Conservation (phyloP, 2,888 invertebrate species). For the Candidula unifasciata region DNA sequence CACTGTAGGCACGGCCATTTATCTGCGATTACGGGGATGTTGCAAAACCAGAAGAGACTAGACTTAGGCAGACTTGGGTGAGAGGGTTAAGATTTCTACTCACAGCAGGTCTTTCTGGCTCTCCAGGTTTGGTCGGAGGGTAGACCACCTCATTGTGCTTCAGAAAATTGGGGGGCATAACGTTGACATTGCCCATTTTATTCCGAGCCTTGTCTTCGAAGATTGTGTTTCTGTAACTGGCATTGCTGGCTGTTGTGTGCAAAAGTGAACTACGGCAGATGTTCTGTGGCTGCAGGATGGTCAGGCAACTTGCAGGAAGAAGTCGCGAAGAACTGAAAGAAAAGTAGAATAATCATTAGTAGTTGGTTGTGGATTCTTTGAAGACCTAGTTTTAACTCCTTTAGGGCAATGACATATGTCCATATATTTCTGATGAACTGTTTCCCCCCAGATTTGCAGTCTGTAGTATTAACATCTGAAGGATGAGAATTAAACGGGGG, state of each 20-base stretch:
- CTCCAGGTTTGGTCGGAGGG: slow-evolving; percentile 86
- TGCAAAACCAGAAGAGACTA: too few species aligned
- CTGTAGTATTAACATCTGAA: too few species aligned
- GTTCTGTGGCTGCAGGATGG: background rate
- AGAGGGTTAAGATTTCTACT: slow-evolving; percentile 79
- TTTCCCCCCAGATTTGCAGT: too few species aligned
- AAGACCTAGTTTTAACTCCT: too few species aligned
- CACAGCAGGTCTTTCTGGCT: slow-evolving; percentile 90
- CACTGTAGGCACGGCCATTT: too few species aligned
- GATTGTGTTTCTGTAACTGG: slow-evolving; percentile 52
- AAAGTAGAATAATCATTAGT: background rate
- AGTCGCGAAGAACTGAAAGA: background rate
- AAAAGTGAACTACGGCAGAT: background rate
- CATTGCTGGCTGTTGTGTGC: slow-evolving; percentile 1
- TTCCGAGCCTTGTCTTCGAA: slow-evolving; percentile 49
- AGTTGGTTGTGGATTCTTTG: too few species aligned
- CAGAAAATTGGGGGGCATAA: slow-evolving; percentile 50
- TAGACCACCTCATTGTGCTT: slow-evolving; percentile 85
- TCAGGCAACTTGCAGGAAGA: background rate
- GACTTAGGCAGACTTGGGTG: too few species aligned
- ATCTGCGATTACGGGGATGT: too few species aligned
- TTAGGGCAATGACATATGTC: too few species aligned
- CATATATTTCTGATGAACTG: too few species aligned
- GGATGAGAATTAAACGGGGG: too few species aligned
- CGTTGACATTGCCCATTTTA: slow-evolving; percentile 42